phyloP scores from a whole-genome alignment of 2,797 vertebrate genomes.

The Neomorphus geoffroyi region DNA sequence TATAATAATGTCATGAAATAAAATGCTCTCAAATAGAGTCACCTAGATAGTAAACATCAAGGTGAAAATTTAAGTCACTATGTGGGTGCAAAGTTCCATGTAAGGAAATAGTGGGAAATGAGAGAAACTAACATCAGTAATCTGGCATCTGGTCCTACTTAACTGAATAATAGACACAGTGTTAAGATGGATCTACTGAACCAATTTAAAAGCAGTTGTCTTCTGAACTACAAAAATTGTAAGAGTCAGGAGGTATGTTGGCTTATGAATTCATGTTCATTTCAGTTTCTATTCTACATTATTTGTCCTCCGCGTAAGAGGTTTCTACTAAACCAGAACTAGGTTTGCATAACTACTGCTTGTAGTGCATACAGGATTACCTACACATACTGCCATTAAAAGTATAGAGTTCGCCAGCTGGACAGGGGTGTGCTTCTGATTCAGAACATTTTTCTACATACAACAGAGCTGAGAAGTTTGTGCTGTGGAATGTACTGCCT shows the following conservation, averaged over 20 bases:
- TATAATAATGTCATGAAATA: rapidly evolving
- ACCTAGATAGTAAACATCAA: background rate
- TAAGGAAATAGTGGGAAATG: background rate
- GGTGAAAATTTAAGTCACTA: rapidly evolving
- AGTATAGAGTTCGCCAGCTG: background rate
- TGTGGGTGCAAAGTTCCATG: rapidly evolving
- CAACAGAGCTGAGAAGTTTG: background rate
- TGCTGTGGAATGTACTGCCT: background rate
- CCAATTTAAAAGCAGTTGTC: background rate
- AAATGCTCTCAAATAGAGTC: background rate
- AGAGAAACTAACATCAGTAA: background rate
- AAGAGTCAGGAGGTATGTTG: background rate
- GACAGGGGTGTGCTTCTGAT: rapidly evolving
- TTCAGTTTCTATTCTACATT: background rate
- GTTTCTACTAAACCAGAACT: background rate
- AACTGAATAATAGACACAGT: background rate
- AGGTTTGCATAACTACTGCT: background rate
- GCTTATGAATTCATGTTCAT: background rate
- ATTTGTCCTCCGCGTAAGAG: background rate
- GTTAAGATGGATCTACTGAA: background rate
- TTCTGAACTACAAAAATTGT: background rate
- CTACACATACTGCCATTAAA: background rate
- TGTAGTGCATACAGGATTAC: background rate
- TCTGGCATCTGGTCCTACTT: background rate
- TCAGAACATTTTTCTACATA: background rate